Conservation (phyloP, 2,888 invertebrate genomes). For the Oxystoma pomonae region DNA sequence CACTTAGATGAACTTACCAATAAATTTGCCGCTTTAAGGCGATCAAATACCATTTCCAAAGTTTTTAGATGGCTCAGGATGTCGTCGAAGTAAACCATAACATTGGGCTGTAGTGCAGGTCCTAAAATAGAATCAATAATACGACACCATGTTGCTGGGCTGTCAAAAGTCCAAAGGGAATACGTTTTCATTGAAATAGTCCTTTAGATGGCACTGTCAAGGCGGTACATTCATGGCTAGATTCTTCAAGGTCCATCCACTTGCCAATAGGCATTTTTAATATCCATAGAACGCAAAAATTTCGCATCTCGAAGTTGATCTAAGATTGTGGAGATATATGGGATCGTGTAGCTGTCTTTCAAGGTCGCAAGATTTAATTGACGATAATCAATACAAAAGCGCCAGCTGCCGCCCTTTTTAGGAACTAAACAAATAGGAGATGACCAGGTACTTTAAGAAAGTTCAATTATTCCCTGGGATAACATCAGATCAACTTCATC, state of each 20-base stretch:
- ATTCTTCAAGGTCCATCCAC: not conserved
- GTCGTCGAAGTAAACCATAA: constrained; percentile 10
- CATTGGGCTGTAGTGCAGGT: constrained; percentile 9
- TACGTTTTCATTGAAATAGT: constrained; percentile 15
- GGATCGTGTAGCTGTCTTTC: constrained; percentile 6
- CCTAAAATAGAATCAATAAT: constrained; percentile 16
- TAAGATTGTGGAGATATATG: constrained; percentile 7
- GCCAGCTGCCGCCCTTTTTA: not conserved
- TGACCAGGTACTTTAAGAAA: constrained; percentile 4
- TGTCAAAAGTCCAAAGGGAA: constrained; percentile 14
- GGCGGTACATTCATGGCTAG: constrained; percentile 1
- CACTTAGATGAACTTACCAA: not conserved
- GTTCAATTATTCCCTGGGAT: not conserved
- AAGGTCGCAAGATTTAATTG: not conserved
- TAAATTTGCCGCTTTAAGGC: not conserved
- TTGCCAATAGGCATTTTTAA: constrained; percentile 12
- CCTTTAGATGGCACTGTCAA: constrained; percentile 4
- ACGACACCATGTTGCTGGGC: constrained; percentile 16
- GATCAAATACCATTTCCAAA: not conserved
- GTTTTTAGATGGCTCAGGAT: not conserved
- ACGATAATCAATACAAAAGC: constrained; percentile 5
- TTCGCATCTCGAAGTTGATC: not conserved
- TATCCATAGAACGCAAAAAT: constrained; percentile 7
- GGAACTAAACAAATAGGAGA: constrained; percentile 2
- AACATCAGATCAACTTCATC: not conserved